Evolutionary conservation across 1,140 invertebrate species (phyloP), one percentile per base, ranked within the genome.

Genomic region (Sycophila sp.): DNA sequence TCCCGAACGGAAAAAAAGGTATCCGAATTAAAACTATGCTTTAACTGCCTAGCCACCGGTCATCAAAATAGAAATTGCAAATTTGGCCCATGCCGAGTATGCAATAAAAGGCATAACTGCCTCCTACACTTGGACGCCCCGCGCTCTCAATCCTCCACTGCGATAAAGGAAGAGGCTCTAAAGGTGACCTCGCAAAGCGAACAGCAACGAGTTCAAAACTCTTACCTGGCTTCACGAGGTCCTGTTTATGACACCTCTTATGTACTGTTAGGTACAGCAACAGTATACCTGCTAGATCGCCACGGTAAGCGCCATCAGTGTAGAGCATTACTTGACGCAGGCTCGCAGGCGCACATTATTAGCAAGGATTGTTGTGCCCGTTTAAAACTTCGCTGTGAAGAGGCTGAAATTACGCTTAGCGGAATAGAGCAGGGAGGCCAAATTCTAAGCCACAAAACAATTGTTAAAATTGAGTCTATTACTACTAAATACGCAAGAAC

Each of bases 261-360:
- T 42, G 13, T 22, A 17, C 15, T 71, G 11, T 59, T 71, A 47
- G 60, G 49, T 11, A 69, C 69, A 4, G 68, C 65, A 10, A 2
- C 56, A 17, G 42, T 73, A 28, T 49, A 73, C 22, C n/a, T 73
- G 4, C 22, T 38, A 11, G 66, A 75, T 56, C 53, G 36, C 8
- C 11, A 56, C 7, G 65, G 69, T 40, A 55, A 71, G 30, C 1
- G 22, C 1, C 55, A 66, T 22, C 34, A 34, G 15, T 73, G 71
- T 56, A 65, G 74, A 1, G 69, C 56, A 49, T 45, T 74, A 22
- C 51, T 73, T 28, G 72, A 76, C 53, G 24, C 69, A 7, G 42
- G 67, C 11, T 66, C 72, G 10, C 67, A 72, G 36, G 19, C 26
- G 6, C 1, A 60, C 24, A 56, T 76, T 8, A 70, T 76, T 10